Evolutionary conservation across 1,140 invertebrate genomes (phyloP).

Genomic region (Caligus rogercresseyi): DNA sequence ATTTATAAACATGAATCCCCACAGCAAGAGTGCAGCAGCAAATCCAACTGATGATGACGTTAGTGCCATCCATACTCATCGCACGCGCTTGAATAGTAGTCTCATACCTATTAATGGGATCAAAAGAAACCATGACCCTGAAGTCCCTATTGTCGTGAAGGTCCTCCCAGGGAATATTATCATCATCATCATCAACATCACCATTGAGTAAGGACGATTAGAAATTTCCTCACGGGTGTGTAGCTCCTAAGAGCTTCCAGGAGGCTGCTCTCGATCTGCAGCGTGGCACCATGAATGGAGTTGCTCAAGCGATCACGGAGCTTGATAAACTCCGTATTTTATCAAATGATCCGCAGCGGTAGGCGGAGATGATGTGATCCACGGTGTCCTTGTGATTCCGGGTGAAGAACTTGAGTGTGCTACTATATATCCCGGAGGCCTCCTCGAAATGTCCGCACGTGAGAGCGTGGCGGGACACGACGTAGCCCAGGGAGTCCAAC

Average conservation of each 20-base stretch:
- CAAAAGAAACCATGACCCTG: slow-evolving; percentile 29
- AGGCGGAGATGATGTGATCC: slow-evolving; percentile 74
- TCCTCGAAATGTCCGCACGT: slow-evolving; percentile 46
- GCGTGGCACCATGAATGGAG: slow-evolving; percentile 57
- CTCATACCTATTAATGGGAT: slow-evolving; percentile 23
- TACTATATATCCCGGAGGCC: slow-evolving; percentile 43
- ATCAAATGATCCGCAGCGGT: slow-evolving; percentile 80
- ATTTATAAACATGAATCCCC: too few relatives aligned
- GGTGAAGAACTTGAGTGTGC: slow-evolving; percentile 64
- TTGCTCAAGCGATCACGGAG: slow-evolving; percentile 59
- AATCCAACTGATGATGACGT: neutral
- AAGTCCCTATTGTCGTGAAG: slow-evolving; percentile 42
- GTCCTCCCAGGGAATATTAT: slow-evolving; percentile 34
- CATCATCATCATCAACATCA: slow-evolving; percentile 38
- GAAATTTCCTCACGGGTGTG: slow-evolving; percentile 24
- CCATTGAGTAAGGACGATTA: slow-evolving; percentile 32
- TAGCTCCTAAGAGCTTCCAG: neutral
- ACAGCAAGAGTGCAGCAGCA: too few relatives aligned
- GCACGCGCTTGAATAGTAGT: neutral
- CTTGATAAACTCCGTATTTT: slow-evolving; percentile 79
- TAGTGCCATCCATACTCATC: neutral
- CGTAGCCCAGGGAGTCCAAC: slow-evolving; percentile 70
- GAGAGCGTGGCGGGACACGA: slow-evolving; percentile 51
- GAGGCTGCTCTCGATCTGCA: slow-evolving; percentile 58
- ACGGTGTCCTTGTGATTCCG: slow-evolving; percentile 71